Evolutionary conservation across 1,140 invertebrate species (phyloP), one percentile per base, ranked within the genome.

Genomic region (Drosophila pseudoobscura): DNA sequence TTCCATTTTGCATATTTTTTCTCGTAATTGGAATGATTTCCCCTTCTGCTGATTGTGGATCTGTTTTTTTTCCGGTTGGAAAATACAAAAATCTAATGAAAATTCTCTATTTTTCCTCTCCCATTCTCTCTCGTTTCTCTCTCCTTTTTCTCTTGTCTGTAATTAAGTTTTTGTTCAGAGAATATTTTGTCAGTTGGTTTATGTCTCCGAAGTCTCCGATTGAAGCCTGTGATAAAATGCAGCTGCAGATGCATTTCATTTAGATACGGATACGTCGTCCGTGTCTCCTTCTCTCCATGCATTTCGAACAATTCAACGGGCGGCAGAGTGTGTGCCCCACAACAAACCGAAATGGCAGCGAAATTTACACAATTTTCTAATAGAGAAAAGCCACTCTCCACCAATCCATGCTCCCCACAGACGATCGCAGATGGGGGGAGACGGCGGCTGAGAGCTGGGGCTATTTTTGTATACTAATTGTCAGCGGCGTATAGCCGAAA

Each of bases 81-180:
- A 43, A 11, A 29, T 39, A 45, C 56, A 59, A 49, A 59, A 59
- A 59, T 59, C 56, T 17, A 59, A 59, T 49, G 31, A 41, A 49
- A 47, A 59, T 59, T 47, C 47, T 59, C n/a, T 26, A 17, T 3
- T 49, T 29, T 49, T 46, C 22, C 24, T 46, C 2, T 57, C 24
- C 24, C 6, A 8, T 13, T 35, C 26, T 31, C 8, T 39, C 26
- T 24, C 5, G 20, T 24, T 15, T n/a, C 15, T 49, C 9, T 20
- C 39, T 15, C 26, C 20, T n/a, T 0, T 39, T 39, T 13, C 20
- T 26, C 20, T n/a, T 22, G 7, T 58, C 15, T 26, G 24, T 47
- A 20, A 22, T 44, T 9, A 35, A 15, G 11, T 56, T 49, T 22
- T 47, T 47, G 15, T 20, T 47, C 22, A 39, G 35, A 39, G 35